Conservation (phyloP, 2,797 vertebrate species). For the Oreochromis grahami region DNA sequence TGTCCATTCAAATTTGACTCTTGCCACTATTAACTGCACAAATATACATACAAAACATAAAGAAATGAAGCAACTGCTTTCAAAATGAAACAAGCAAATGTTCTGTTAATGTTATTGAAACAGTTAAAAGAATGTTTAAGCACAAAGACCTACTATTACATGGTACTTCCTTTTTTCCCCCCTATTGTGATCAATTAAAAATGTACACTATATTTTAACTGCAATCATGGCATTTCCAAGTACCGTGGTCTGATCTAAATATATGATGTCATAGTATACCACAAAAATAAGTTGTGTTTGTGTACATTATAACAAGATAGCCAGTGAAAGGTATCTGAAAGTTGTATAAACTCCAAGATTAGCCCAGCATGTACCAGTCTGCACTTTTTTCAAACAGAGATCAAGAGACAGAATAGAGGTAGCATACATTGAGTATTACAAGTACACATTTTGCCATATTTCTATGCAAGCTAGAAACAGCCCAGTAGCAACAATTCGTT, state of each 20-base stretch:
- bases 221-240: background rate
- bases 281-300: background rate
- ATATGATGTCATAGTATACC: background rate
- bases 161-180: background rate
- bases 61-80: background rate
- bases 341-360: background rate
- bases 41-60: background rate
- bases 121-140: background rate
- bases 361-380: background rate
- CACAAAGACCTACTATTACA: background rate
- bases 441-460: background rate
- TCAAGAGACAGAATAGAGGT: background rate
- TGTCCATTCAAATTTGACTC: slow-evolving; percentile 30
- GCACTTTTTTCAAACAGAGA: background rate
- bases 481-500: background rate
- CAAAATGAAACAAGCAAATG: background rate
- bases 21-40: slow-evolving; percentile 6
- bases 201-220: background rate
- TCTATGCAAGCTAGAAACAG: background rate
- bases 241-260: background rate
- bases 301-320: background rate
- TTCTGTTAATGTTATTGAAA: background rate
- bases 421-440: background rate
- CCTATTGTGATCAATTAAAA: background rate
- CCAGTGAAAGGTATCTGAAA: background rate